Base-by-base conservation (phyloP, 1,140 invertebrate genomes). In the Tetragnatha versicolor region DNA sequence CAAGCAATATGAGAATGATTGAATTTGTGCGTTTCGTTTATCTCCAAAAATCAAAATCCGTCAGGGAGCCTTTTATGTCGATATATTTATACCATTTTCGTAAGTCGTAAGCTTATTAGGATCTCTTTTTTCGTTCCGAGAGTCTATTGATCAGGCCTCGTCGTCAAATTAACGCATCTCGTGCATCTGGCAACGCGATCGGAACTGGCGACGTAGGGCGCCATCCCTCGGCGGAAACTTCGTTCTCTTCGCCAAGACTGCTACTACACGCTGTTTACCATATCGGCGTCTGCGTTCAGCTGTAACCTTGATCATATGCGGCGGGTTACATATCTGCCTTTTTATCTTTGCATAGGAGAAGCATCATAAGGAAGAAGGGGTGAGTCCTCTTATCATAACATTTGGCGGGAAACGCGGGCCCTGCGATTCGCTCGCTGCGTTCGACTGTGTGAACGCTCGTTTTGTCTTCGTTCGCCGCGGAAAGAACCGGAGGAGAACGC, bases 341-440 rank as follows among this genome's bases (percentile, higher is more conserved):
- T 77, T 77, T 77, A 77, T 77, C 73, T 77, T 77, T 77, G 73
- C 73, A 77, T 66, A 77, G 73, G 60, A 66, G 73, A 66, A 63
- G 60, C 73, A 66, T 66, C 60, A 66, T 53, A 55, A 66, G 61
- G 73, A 66, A 35, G n/a, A n/a, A 75, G 31, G 61, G 73, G 42
- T 65, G 61, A 53, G 42, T 55, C 55, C 73, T 66, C 73, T 77
- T 77, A 77, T 77, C 73, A 77, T 66, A 77, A 77, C 73, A 77
- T 77, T 77, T 77, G 73, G 73, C 61, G 73, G 73, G 61, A 77
- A 77, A 77, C 66, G 73, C 35, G 60, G n/a, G 45, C 39, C 61
- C 61, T 53, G 70, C 70, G 70, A 53, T 47, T n/a, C 55, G 55
- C 61, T 31, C 25, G 55, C 29, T 47, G n/a, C 27, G 47, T 47